Evolutionary conservation across 2,113 vertebrate species (phyloP).

Genomic region (Mesocricetus auratus): DNA sequence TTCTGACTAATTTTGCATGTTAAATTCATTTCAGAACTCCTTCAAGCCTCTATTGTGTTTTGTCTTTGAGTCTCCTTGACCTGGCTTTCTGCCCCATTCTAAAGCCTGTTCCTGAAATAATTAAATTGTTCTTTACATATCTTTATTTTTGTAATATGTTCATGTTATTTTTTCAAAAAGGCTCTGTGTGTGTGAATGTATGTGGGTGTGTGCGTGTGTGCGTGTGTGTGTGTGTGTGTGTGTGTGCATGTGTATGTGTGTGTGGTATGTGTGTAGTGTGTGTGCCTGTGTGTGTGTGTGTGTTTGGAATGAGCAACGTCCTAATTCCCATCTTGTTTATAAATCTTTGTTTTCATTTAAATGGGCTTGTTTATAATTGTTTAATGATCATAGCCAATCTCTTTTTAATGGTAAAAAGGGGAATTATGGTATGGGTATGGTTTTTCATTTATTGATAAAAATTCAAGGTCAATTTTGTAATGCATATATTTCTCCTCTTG

Average conservation of each 20-base stretch:
- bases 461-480: no score
- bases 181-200: neutral
- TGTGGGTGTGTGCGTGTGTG: neutral
- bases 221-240: neutral
- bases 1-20: conserved; percentile 1
- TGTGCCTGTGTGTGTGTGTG: neutral
- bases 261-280: neutral
- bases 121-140: conserved; percentile 34
- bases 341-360: no score
- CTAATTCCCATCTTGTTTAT: no score
- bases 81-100: neutral
- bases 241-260: neutral
- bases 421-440: no score
- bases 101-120: neutral
- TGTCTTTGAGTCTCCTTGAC: conserved; percentile 36
- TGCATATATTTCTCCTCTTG: no score
- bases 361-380: no score
- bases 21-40: conserved; percentile 16
- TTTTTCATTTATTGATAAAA: no score
- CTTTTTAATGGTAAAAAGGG: no score
- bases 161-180: neutral
- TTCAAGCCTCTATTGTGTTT: neutral
- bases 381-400: no score
- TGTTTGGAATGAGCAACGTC: no score
- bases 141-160: conserved; percentile 25